These are phyloP conservation scores for Clistopyga incitator DNA, from an alignment of 2,888 invertebrate species.

Conservation along the genomic window DNA sequence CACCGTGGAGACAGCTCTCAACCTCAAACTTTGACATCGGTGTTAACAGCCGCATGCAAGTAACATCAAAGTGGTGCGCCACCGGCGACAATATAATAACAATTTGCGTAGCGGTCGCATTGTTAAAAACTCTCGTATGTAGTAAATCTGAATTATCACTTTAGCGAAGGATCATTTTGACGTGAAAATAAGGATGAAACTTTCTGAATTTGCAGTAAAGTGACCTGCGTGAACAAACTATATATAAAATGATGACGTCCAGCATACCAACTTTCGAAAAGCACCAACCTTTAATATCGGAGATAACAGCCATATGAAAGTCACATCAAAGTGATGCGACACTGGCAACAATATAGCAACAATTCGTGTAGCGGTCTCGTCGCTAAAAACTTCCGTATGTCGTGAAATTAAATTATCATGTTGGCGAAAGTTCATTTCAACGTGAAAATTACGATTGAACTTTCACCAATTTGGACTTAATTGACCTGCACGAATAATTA, in stretches of 20 bases:
- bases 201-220: not conserved
- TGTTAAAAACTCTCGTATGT: not conserved
- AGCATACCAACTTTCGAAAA: slow-evolving; percentile 1
- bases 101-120: not conserved
- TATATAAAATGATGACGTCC: not conserved
- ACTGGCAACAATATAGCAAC: not conserved
- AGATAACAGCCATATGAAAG: not conserved
- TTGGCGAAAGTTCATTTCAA: not conserved
- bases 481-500: not conserved
- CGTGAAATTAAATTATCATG: slow-evolving; percentile 1
- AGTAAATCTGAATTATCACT: not conserved
- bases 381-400: slow-evolving; percentile 1
- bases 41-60: not conserved
- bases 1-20: not conserved
- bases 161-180: not conserved
- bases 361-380: not conserved
- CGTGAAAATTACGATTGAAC: not conserved
- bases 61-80: too few relatives aligned
- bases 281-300: not conserved
- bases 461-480: not conserved
- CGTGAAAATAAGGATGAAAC: not conserved
- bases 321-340: not conserved
- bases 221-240: not conserved
- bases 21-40: not conserved
- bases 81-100: not conserved